Conservation (phyloP, 2,797 vertebrate species). For the Champsocephalus esox region DNA sequence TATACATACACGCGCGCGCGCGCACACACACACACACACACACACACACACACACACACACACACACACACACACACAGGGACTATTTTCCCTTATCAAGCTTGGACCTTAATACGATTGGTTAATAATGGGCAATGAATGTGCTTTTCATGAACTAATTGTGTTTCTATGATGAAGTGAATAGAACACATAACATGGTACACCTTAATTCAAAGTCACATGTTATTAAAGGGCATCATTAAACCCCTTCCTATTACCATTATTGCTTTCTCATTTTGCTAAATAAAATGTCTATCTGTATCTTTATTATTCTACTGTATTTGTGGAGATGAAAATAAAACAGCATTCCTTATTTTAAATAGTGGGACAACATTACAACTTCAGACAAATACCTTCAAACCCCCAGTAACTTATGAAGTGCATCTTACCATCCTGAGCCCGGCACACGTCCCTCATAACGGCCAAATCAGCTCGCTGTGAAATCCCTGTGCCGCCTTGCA, state of each 20-base stretch:
- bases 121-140: constrained; percentile 22
- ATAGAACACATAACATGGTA: neutral
- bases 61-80: constrained; percentile 12
- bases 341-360: neutral
- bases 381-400: constrained; percentile 6
- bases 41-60: constrained; percentile 11
- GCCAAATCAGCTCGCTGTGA: constrained; percentile 12
- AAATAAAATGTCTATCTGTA: neutral
- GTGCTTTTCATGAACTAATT: neutral
- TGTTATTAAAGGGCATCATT: neutral
- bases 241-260: neutral
- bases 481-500: constrained; percentile 25
- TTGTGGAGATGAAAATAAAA: neutral
- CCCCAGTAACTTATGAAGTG: constrained; percentile 53
- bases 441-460: constrained; percentile 38
- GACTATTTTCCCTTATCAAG: constrained; percentile 2
- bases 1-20: too few species aligned
- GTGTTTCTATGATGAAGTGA: neutral
- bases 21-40: neutral
- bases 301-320: neutral
- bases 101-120: constrained; percentile 14
- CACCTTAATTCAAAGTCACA: neutral
- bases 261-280: neutral
- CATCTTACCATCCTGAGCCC: constrained; percentile 57
- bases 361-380: constrained; percentile 24